Evolutionary conservation across 2,888 invertebrate species (phyloP).

Genomic region (Diarsia mendica): DNA sequence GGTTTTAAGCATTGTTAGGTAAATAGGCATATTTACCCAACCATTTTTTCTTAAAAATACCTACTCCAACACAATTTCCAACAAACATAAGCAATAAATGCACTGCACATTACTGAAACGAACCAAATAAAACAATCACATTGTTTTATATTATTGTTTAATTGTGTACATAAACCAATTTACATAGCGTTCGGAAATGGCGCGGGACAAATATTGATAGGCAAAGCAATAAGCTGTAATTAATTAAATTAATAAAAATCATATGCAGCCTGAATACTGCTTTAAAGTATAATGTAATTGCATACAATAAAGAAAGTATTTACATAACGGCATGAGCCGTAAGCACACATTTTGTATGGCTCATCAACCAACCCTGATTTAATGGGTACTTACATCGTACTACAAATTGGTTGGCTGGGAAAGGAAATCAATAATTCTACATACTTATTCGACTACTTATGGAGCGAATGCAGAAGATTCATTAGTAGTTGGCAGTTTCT

Average conservation of each 20-base stretch:
- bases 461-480: too few species aligned
- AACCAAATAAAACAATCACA: constrained; percentile 47
- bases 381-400: not conserved
- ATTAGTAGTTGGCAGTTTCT: too few species aligned
- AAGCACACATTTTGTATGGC: constrained; percentile 20
- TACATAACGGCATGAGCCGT: constrained; percentile 15
- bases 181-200: constrained; percentile 42
- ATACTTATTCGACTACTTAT: not conserved
- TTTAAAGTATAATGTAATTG: constrained; percentile 27
- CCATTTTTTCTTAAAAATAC: not conserved
- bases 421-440: not conserved
- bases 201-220: constrained; percentile 44
- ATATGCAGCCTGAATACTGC: constrained; percentile 14
- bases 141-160: constrained; percentile 37
- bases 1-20: too few species aligned
- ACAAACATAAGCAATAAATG: constrained; percentile 3
- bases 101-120: not conserved
- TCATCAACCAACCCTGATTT: constrained; percentile 22
- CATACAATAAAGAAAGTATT: constrained; percentile 37
- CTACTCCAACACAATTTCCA: not conserved
- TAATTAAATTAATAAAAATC: constrained; percentile 46
- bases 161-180: constrained; percentile 45
- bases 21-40: not conserved
- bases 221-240: constrained; percentile 46
- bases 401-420: not conserved